A percentile compares a stretch with the other conserved stretches of the same genome.
phyloP scores from a whole-genome alignment of 1,140 invertebrate genomes.

The Panagrolaimus sp. region DNA sequence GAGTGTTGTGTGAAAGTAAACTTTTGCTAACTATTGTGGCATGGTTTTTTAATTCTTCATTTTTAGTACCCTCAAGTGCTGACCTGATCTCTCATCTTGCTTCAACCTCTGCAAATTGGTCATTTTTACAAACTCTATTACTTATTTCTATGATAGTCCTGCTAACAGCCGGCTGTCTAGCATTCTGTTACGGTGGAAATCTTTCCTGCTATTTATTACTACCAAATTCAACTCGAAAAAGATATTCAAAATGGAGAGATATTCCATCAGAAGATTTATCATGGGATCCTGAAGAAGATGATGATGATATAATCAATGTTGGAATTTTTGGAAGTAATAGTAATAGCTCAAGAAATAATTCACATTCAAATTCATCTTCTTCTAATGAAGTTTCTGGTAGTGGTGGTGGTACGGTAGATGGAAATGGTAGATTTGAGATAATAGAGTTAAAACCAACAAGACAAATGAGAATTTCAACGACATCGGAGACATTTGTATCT shows the following conservation, averaged over 20 bases:
- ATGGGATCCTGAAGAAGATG: neutral
- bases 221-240: neutral
- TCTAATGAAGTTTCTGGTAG: no score
- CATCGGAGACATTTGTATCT: neutral
- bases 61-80: neutral
- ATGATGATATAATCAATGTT: neutral
- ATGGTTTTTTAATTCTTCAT: no score
- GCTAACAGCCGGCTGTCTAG: neutral
- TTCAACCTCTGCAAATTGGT: slow-evolving; percentile 3
- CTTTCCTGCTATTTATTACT: neutral
- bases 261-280: neutral
- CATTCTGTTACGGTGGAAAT: slow-evolving; percentile 10
- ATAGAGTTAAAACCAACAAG: neutral
- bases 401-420: no score
- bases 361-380: neutral
- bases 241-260: slow-evolving; percentile 3
- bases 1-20: slow-evolving; percentile 1
- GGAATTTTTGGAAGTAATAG: neutral
- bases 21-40: no score
- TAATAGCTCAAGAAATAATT: neutral
- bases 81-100: neutral
- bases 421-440: neutral
- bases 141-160: slow-evolving; percentile 1
- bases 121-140: slow-evolving; percentile 1
- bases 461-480: slow-evolving; percentile 1